Conservation (phyloP, 2,888 invertebrate genomes). For the Pammene aurita region DNA sequence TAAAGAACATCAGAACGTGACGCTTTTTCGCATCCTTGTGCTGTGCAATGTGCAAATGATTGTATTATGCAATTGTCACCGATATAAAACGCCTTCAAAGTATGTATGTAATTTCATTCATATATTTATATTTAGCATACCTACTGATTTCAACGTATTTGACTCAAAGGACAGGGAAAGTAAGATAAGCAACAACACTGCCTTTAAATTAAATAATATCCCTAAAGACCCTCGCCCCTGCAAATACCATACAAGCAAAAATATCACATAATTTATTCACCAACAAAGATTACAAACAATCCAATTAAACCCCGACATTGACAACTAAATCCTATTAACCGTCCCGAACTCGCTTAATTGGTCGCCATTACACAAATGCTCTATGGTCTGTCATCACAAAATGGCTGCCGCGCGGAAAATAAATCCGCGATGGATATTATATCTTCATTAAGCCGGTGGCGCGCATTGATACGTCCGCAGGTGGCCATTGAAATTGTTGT, state of each 20-base stretch:
- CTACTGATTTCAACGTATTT: too few species aligned
- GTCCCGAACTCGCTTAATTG: slow-evolving; percentile 74
- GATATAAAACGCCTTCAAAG: too few species aligned
- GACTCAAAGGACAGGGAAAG: too few species aligned
- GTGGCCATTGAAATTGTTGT: slow-evolving; percentile 79
- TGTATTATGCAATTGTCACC: too few species aligned
- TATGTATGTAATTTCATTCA: too few species aligned
- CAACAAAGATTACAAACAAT: slow-evolving; percentile 72
- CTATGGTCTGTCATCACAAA: slow-evolving; percentile 77
- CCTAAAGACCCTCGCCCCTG: not conserved
- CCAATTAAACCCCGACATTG: slow-evolving; percentile 78
- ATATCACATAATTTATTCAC: slow-evolving; percentile 53
- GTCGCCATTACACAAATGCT: slow-evolving; percentile 74
- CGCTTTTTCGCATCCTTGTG: too few species aligned
- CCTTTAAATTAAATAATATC: too few species aligned
- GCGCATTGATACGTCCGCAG: slow-evolving; percentile 80
- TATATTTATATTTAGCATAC: too few species aligned
- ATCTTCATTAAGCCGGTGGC: slow-evolving; percentile 80
- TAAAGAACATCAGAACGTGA: too few species aligned
- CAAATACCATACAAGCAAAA: slow-evolving; percentile 45
- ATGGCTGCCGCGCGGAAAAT: slow-evolving; percentile 73
- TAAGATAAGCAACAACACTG: too few species aligned
- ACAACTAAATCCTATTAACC: slow-evolving; percentile 80
- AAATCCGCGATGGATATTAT: slow-evolving; percentile 80
- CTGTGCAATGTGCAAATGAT: too few species aligned